Base-by-base conservation (phyloP, 2,113 vertebrate genomes). In the Reinhardtius hippoglossoides region DNA sequence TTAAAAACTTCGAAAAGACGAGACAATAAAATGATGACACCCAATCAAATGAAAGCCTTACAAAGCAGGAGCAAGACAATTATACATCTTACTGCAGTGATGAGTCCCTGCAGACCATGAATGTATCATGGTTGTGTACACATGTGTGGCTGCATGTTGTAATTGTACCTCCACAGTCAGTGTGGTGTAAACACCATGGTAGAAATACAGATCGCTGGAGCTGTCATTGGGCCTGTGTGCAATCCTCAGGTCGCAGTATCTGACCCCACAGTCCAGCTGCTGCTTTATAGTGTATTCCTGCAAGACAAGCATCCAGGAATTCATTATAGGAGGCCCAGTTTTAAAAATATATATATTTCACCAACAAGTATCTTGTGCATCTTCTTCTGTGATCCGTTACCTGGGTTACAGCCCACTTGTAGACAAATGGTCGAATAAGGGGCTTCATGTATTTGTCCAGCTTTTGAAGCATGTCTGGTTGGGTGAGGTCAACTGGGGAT, bases 391-490 rank as follows among this genome's bases (percentile, higher is more conserved):
- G 2, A 1, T 52, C 14, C 5, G 9, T 67, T 84, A 95, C 95
- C 93, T 95, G 95, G 21, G 95, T 93, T 57, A 90, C 77, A 0
- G 94, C 92, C 95, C 95, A 95, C 84, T 94, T 95, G 92, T 95
- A 94, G 31, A 95, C 90, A 82, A 94, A 95, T 5, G 94, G 94
- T 0, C 95, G 93, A 62, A 95, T 94, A 14, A 95, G 64, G 13
- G 93, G 94, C 71, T 95, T 95, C 93, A 95, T 93, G 86, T 90
- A 93, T 74, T 92, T 93, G 89, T 95, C 95, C 74, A 95, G 85
- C 65, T 91, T 93, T 59, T 94, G 93, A 26, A 95, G 90, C 89
- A 95, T 82, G 80, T 95, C 92, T 0, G 95, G 95, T 76, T 95
- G 94, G 0, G 89, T 93, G 23, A 90, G 91, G 84, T 95, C 94